Percentiles rank a stretch among this genome's conserved stretches.
Conservation (phyloP, 2,113 vertebrate species). For the Alligator sinensis region DNA sequence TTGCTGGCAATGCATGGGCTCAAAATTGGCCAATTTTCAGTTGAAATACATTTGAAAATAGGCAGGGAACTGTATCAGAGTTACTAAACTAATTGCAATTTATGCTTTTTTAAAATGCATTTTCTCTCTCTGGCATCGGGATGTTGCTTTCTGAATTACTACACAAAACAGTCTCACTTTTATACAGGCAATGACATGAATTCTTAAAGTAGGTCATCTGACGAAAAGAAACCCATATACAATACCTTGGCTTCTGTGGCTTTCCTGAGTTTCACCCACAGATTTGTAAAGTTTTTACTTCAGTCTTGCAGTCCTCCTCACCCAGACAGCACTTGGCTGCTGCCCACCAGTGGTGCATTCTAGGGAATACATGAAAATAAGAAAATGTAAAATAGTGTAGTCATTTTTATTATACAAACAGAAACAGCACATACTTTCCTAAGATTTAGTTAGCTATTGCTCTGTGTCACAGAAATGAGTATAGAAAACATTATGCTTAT, state of each 20-base stretch:
- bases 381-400: neutral
- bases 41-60: neutral
- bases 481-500: neutral
- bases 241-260: neutral
- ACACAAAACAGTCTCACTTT: neutral
- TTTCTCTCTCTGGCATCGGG: neutral
- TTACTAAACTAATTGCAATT: neutral
- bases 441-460: neutral
- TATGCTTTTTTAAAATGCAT: neutral
- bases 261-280: neutral
- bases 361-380: constrained; percentile 57
- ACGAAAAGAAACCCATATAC: neutral
- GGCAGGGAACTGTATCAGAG: neutral
- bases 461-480: constrained; percentile 13
- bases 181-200: neutral
- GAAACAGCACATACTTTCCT: neutral
- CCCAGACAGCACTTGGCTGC: constrained; percentile 55
- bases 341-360: constrained; percentile 72
- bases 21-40: neutral
- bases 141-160: neutral
- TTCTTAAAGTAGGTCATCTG: neutral
- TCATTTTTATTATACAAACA: constrained; percentile 18
- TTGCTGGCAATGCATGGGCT: fast-evolving
- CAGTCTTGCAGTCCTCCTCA: neutral
- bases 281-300: neutral